Percentiles rank a stretch among this genome's conserved stretches.
These are phyloP conservation scores for Drosophila demipolita DNA, from an alignment of 2,888 invertebrate species.

Conservation along the genomic window DNA sequence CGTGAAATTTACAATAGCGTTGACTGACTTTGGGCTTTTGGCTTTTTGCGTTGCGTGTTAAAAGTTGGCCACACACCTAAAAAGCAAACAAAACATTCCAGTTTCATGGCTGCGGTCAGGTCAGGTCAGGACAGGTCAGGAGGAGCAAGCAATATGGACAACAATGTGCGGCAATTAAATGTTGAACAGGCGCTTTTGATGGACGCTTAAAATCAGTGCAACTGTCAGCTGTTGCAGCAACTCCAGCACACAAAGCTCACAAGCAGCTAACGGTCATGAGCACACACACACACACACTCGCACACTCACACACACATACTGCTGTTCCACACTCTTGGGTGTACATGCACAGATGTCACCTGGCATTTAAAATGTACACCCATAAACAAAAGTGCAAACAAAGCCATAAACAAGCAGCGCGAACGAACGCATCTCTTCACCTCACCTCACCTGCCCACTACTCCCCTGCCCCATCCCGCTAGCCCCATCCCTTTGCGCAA, in stretches of 20 bases:
- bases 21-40: conserved; percentile 64
- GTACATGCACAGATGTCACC: conserved; percentile 34
- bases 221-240: conserved; percentile 57
- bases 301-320: conserved; percentile 20
- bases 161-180: conserved; percentile 75
- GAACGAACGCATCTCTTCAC: background rate
- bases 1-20: conserved; percentile 75
- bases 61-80: conserved; percentile 58
- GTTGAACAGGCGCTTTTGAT: conserved; percentile 75
- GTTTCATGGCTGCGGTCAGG: conserved; percentile 16
- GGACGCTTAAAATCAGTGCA: conserved; percentile 78
- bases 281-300: conserved; percentile 19
- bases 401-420: conserved; percentile 74
- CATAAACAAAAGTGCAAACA: conserved; percentile 81
- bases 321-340: conserved; percentile 10
- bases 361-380: conserved; percentile 78
- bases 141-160: conserved; percentile 34
- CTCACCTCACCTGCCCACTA: conserved; percentile 1
- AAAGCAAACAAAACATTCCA: conserved; percentile 35
- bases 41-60: conserved; percentile 64
- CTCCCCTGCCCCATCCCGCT: background rate
- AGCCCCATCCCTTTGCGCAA: background rate
- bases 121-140: conserved; percentile 3
- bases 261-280: conserved; percentile 43
- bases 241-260: conserved; percentile 9